phyloP scores from a whole-genome alignment of 2,113 vertebrate genomes.

The Poecile atricapillus region DNA sequence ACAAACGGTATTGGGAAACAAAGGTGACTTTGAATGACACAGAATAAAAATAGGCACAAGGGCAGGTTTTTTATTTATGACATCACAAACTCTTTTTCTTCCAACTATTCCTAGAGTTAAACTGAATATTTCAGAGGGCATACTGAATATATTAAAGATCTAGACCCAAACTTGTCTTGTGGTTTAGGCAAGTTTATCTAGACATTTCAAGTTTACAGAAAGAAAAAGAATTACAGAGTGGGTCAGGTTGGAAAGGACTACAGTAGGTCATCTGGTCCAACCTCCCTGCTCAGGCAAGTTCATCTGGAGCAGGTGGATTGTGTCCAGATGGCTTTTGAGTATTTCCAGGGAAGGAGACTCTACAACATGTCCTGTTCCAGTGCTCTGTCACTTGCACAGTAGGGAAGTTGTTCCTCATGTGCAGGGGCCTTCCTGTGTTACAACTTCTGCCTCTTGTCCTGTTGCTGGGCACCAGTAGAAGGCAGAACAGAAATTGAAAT shows the following conservation, averaged over 20 bases:
- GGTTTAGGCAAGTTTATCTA: neutral
- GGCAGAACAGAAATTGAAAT: neutral
- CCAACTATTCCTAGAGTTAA: neutral
- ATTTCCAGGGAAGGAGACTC: neutral
- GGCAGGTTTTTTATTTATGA: neutral
- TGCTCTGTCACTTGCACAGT: neutral
- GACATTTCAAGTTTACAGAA: neutral
- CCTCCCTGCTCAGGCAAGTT: neutral
- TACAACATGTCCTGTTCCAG: neutral
- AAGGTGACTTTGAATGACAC: neutral
- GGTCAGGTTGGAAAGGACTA: neutral
- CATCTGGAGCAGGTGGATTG: neutral
- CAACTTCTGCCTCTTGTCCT: neutral
- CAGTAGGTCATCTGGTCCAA: neutral
- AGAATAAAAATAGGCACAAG: neutral
- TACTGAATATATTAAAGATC: neutral
- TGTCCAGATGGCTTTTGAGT: neutral
- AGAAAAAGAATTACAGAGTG: neutral
- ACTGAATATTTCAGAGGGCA: neutral
- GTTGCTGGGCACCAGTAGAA: neutral
- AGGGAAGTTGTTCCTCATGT: neutral
- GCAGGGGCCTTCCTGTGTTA: neutral
- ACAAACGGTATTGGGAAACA: neutral
- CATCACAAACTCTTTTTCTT: neutral
- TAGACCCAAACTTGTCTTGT: neutral